These are phyloP conservation scores for Hypolimnas misippus DNA, from an alignment of 2,888 invertebrate species.

Conservation along the genomic window DNA sequence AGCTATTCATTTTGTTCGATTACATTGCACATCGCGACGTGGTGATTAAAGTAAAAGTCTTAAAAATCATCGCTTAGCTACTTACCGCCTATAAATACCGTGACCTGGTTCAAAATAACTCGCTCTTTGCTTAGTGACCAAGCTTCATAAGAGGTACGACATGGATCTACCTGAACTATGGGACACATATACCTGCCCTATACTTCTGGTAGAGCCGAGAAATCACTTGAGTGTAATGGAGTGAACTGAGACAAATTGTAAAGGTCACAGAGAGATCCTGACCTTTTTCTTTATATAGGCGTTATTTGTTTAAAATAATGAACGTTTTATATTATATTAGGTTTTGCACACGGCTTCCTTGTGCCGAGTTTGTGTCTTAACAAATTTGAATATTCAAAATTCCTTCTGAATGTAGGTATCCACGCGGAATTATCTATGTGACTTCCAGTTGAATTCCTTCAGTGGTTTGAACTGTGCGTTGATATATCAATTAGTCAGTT, in stretches of 20 bases:
- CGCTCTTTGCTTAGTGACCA: slow-evolving; percentile 14
- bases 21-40: slow-evolving; percentile 22
- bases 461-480: too few relatives aligned
- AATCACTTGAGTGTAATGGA: slow-evolving; percentile 10
- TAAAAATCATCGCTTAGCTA: slow-evolving; percentile 21
- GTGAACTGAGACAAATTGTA: background rate
- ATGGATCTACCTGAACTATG: background rate
- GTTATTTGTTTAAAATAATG: background rate
- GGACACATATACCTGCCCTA: too few relatives aligned
- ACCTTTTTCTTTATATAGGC: background rate
- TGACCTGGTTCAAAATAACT: slow-evolving; percentile 36
- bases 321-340: background rate
- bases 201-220: too few relatives aligned
- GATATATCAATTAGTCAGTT: too few relatives aligned
- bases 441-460: too few relatives aligned
- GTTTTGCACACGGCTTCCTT: too few relatives aligned
- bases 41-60: slow-evolving; percentile 38
- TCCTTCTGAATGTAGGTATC: too few relatives aligned
- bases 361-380: too few relatives aligned
- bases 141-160: slow-evolving; percentile 11
- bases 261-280: slow-evolving; percentile 1
- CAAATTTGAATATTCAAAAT: too few relatives aligned
- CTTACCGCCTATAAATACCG: slow-evolving; percentile 36
- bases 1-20: slow-evolving; percentile 11
- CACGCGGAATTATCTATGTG: too few relatives aligned